Evolutionary conservation across 2,888 invertebrate genomes (phyloP), one percentile per base, ranked within the genome.

Genomic region (Ennomos fuscantarius): DNA sequence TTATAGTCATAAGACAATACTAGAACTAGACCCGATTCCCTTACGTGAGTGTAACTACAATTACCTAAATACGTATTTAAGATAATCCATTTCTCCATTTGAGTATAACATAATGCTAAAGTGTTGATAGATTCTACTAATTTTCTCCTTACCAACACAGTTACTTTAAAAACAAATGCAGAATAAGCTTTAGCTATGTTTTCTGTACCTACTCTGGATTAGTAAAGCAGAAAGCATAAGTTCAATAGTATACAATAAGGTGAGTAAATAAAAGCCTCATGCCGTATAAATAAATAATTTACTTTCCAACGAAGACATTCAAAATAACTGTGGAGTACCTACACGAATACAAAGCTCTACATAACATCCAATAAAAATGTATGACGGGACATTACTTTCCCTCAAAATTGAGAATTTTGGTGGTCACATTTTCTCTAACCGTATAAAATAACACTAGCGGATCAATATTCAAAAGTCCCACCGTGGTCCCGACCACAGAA

Each of bases 391-490:
- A 66, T 65, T 78, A 86, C 86, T 86, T 87, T 87, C 86, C 86
- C 85, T 76, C 74, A 74, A 72, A 76, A 74, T 70, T 51, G 63
- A 60, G 69, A 70, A 69, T 79, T 78, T 74, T 69, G 66, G 66
- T 67, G 69, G 65, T 67, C 61, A 78, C 68, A 71, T 73, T 66
- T 70, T 66, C 68, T 69, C 63, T 62, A 65, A 63, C 61, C 66
- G 71, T 64, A 69, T 68, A 73, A 72, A 69, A 73, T 70, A 70
- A 70, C 66, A 62, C 60, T 63, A 68, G 53, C 48, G 46, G 62
- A 89, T 91, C 87, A 90, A 88, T 89, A 91, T 91, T 88, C 89
- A 83, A 86, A 83, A 76, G 84, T 75, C 76, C 76, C 73, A 73
- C 74, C 81, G 68, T 73, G 76, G 84, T 76, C 81, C 78, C 79